Evolutionary conservation across 1,140 invertebrate genomes (phyloP).

Genomic region (Drosophila kikkawai): DNA sequence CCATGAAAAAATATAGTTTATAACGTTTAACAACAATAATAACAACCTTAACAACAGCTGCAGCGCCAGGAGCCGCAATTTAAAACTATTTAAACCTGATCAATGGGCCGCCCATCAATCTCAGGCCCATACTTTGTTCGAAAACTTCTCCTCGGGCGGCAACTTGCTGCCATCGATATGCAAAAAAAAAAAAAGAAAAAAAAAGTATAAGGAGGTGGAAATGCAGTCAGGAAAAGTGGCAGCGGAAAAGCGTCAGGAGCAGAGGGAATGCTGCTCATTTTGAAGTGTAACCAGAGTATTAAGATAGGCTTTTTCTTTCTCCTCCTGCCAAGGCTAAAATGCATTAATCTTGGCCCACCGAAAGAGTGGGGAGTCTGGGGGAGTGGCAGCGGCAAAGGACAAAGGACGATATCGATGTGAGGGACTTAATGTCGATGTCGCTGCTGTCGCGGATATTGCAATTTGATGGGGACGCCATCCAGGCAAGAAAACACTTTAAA

Average conservation of each 20-base stretch:
- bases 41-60: constrained; percentile 1
- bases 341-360: constrained; percentile 70
- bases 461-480: constrained; percentile 63
- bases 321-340: constrained; percentile 54
- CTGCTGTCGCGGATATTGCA: constrained; percentile 77
- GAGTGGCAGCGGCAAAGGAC: constrained; percentile 1
- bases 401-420: constrained; percentile 64
- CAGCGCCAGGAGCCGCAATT: constrained; percentile 32
- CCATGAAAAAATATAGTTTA: constrained; percentile 10
- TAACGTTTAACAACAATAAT: background rate
- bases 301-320: constrained; percentile 45
- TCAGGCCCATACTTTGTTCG: constrained; percentile 32
- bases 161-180: constrained; percentile 72
- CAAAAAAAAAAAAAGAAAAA: constrained; percentile 26
- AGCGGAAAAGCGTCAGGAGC: background rate
- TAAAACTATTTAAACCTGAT: constrained; percentile 64
- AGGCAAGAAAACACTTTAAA: background rate
- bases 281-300: constrained; percentile 77
- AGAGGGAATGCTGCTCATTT: constrained; percentile 48
- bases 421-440: constrained; percentile 63
- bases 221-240: background rate
- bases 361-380: background rate
- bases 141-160: constrained; percentile 41
- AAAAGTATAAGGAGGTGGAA: background rate
- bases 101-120: constrained; percentile 65